Evolutionary conservation across 2,888 invertebrate species (phyloP).

Genomic region (Agrochola circellaris): DNA sequence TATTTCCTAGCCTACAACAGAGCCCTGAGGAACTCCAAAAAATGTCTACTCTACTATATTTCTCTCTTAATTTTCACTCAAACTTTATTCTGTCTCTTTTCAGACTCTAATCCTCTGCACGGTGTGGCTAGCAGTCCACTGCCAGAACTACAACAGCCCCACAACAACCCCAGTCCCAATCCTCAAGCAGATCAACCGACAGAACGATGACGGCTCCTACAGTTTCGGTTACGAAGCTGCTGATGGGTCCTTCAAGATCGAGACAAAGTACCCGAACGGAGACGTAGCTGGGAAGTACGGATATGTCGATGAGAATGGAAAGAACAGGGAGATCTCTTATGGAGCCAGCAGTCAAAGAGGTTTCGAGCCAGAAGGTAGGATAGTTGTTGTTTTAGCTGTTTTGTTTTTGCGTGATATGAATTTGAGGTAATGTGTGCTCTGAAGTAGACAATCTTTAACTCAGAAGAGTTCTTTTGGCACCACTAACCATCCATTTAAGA

Average conservation of each 20-base stretch:
- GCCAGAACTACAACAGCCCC: conserved; percentile 89
- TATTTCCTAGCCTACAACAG: background rate
- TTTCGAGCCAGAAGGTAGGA: conserved; percentile 94
- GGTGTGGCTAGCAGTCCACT: conserved; percentile 70
- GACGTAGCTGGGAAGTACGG: conserved; percentile 97
- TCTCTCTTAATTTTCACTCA: background rate
- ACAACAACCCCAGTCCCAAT: conserved; percentile 95
- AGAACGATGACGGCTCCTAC: conserved; percentile 97
- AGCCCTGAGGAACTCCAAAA: background rate
- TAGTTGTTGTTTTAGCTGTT: conserved; percentile 21
- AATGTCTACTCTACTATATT: background rate
- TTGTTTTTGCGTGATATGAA: conserved; percentile 35
- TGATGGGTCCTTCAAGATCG: conserved; percentile 96
- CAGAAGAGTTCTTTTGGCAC: background rate
- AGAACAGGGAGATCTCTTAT: conserved; percentile 95
- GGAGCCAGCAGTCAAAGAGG: conserved; percentile 95
- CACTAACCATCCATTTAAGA: background rate
- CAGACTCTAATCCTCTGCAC: conserved; percentile 73
- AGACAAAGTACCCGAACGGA: conserved; percentile 95
- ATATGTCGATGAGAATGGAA: conserved; percentile 95
- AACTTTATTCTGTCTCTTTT: conserved; percentile 52
- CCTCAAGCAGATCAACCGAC: conserved; percentile 95
- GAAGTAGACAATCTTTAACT: background rate
- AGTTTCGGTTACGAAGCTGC: conserved; percentile 97
- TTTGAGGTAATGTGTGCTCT: background rate